Evolutionary conservation across 2,797 vertebrate species (phyloP).

Genomic region (Petrocephalus sullivani): DNA sequence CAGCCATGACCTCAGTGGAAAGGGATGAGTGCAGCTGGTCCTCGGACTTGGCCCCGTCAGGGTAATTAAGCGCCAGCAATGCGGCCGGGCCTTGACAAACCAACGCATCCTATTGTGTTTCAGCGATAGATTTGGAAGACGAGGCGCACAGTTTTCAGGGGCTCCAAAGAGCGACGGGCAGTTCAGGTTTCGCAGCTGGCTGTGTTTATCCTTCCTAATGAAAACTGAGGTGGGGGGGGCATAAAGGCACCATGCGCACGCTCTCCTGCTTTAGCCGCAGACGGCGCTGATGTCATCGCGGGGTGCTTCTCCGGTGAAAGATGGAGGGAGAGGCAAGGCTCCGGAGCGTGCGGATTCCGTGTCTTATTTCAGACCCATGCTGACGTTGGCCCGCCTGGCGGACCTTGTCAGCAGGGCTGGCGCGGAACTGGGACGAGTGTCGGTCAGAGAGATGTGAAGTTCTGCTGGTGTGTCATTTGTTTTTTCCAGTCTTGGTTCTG

Average conservation of each 20-base stretch:
- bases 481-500: conserved; percentile 6
- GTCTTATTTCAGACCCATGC: conserved; percentile 34
- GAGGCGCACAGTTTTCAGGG: conserved; percentile 59
- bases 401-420: conserved; percentile 42
- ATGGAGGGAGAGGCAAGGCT: conserved; percentile 37
- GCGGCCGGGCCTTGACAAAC: conserved; percentile 55
- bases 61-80: conserved; percentile 66
- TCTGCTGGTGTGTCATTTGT: conserved; percentile 1
- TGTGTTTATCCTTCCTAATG: not conserved
- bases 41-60: conserved; percentile 44
- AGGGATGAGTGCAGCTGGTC: conserved; percentile 51
- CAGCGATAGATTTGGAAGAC: conserved; percentile 65
- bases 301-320: conserved; percentile 20
- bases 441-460: not conserved
- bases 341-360: conserved; percentile 21
- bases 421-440: conserved; percentile 31
- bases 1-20: conserved; percentile 61
- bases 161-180: conserved; percentile 35
- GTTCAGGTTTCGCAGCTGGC: conserved; percentile 35
- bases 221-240: conserved; percentile 19
- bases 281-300: conserved; percentile 34
- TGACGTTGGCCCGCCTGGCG: conserved; percentile 45
- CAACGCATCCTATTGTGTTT: conserved; percentile 70
- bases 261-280: conserved; percentile 16
- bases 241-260: conserved; percentile 16